Base-by-base conservation (phyloP, 2,888 invertebrate genomes). In the Scaptomyza flava region DNA sequence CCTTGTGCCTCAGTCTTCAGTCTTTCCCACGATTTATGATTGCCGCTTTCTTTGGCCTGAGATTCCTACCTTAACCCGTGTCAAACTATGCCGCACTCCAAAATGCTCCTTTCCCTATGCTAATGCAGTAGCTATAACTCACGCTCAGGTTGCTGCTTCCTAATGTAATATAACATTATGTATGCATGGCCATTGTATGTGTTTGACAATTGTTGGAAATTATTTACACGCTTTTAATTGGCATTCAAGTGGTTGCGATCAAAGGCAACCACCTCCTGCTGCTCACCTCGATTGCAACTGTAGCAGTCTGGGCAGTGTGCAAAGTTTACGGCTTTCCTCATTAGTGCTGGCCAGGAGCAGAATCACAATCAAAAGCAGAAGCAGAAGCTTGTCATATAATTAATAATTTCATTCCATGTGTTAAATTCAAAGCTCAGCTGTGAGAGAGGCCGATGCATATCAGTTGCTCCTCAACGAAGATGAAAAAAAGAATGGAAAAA, bases 171-270 rank as follows among this genome's bases (percentile, higher is more conserved):
- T 2, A 50, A 63, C 27, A 60, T 74, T 79, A 77, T 77, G 38
- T 79, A 79, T 79, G 83, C 81, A 77, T 45, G 61, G 45, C 65
- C 62, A 70, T 83, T 81, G 84, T 79, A 56, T 70, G 68, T 66
- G 71, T 66, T 57, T 48, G 65, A 68, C 77, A 80, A 84, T 84
- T 84, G 83, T 83, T 80, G 66, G 77, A 86, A 82, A 72, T 86
- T 83, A 84, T 84, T 84, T 84, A 86, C 81, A 84, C 81, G 77
- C 63, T 84, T 86, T 84, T 84, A 84, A 84, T 84, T 84, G 84
- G 86, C 86, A 74, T 80, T 86, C 83, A 86, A 84, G 83, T 83
- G 84, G 74, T 79, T 77, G 78, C 79, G 80, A 80, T 72, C 80
- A 77, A 79, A 79, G 66, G 64, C 61, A 45, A 45, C 41, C 45